phyloP scores from a whole-genome alignment of 2,113 vertebrate genomes.

The Pygoscelis adeliae region DNA sequence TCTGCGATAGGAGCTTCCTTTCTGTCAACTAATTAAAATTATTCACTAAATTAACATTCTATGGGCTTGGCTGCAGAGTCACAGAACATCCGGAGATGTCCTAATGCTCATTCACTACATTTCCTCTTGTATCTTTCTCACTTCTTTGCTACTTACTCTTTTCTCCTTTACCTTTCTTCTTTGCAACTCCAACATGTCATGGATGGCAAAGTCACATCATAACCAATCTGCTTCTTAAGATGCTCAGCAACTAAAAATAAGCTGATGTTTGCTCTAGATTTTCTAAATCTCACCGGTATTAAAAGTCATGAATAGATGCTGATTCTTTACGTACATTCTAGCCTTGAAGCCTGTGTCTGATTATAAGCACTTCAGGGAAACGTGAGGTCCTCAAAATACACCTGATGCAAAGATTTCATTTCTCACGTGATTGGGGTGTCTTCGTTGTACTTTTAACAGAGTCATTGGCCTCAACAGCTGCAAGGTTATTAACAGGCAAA shows the following conservation, averaged over 20 bases:
- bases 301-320: neutral
- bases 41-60: neutral
- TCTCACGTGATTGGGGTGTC: rapidly evolving
- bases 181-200: neutral
- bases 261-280: neutral
- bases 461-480: neutral
- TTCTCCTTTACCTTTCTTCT: neutral
- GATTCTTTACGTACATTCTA: neutral
- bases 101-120: neutral
- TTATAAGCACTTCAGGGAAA: neutral
- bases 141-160: neutral
- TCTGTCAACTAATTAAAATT: neutral
- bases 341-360: neutral
- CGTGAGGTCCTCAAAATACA: neutral
- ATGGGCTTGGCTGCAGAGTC: neutral
- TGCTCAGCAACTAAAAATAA: neutral
- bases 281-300: neutral
- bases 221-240: neutral
- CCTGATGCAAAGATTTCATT: neutral
- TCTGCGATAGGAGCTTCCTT: neutral
- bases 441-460: neutral
- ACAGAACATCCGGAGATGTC: neutral
- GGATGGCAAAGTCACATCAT: neutral
- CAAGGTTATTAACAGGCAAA: neutral
- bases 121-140: neutral